phyloP scores from a whole-genome alignment of 2,888 invertebrate species.

The Trachelus stipa region DNA sequence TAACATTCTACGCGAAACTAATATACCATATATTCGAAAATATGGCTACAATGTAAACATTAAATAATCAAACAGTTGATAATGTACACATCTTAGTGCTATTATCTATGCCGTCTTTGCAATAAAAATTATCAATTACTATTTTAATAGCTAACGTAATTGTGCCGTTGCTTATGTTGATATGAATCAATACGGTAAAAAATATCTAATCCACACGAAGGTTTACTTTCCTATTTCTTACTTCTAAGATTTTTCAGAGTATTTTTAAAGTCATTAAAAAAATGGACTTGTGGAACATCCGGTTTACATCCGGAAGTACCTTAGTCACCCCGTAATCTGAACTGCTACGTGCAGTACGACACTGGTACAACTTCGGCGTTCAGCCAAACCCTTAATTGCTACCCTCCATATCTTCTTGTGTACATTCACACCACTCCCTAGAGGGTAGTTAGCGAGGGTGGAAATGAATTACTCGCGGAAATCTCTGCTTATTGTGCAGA shows the following conservation, averaged over 20 bases:
- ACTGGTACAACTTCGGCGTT: not conserved
- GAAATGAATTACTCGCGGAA: not conserved
- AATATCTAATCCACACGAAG: not conserved
- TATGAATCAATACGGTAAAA: not conserved
- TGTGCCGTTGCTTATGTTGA: not conserved
- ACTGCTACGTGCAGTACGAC: not conserved
- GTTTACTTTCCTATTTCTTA: not conserved
- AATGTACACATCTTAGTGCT: not conserved
- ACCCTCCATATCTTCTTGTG: not conserved
- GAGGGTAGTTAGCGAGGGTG: not conserved
- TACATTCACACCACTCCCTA: not conserved
- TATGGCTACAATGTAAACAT: not conserved
- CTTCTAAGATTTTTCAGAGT: not conserved
- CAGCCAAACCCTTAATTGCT: not conserved
- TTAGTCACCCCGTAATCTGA: not conserved
- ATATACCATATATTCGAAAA: not conserved
- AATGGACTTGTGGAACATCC: not conserved
- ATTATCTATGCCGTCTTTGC: not conserved
- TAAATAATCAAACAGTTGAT: not conserved
- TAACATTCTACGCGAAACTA: constrained; percentile 23
- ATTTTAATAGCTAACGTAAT: not conserved
- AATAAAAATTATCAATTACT: too few species aligned
- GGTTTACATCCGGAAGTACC: not conserved
- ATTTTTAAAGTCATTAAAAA: not conserved
- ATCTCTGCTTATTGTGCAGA: not conserved